Conservation (phyloP, 2,888 invertebrate species). For the Psylliodes chrysocephalus region DNA sequence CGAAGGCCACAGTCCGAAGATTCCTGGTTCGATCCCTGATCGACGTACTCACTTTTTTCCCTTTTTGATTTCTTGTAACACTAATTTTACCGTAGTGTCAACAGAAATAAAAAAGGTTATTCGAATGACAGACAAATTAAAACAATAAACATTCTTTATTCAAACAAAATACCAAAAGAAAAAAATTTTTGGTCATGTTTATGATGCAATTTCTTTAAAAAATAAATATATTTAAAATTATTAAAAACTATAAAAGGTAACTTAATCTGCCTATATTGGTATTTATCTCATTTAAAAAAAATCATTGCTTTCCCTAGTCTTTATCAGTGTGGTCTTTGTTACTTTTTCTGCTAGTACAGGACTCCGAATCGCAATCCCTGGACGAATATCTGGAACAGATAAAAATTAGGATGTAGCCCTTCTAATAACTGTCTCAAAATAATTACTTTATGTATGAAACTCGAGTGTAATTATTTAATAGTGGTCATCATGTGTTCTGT, state of each 20-base stretch:
- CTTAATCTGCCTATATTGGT: conserved; percentile 14
- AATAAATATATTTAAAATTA: conserved; percentile 26
- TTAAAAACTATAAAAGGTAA: conserved; percentile 27
- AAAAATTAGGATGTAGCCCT: conserved; percentile 1
- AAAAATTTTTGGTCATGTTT: background rate
- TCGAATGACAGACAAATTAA: too few species aligned
- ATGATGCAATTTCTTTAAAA: background rate
- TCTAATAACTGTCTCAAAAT: background rate
- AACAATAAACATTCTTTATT: conserved; percentile 1
- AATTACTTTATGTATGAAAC: background rate
- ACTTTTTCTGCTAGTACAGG: conserved; percentile 52
- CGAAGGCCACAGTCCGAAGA: too few species aligned
- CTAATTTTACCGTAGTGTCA: too few species aligned
- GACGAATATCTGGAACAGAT: conserved; percentile 51
- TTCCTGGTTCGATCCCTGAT: too few species aligned
- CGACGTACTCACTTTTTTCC: too few species aligned
- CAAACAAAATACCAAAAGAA: background rate
- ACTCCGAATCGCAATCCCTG: conserved; percentile 53
- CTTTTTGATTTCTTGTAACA: too few species aligned
- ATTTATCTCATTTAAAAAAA: conserved; percentile 34
- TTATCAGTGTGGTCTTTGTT: conserved; percentile 50
- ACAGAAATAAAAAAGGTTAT: too few species aligned
- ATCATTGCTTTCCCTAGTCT: conserved; percentile 25
- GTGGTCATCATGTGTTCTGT: conserved; percentile 35
- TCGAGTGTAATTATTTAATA: conserved; percentile 16